A percentile compares a stretch with the other conserved stretches of the same genome.
These are phyloP conservation scores for human DNA, from an alignment of 2,113 vertebrate species.

Conservation along the genomic window DNA sequence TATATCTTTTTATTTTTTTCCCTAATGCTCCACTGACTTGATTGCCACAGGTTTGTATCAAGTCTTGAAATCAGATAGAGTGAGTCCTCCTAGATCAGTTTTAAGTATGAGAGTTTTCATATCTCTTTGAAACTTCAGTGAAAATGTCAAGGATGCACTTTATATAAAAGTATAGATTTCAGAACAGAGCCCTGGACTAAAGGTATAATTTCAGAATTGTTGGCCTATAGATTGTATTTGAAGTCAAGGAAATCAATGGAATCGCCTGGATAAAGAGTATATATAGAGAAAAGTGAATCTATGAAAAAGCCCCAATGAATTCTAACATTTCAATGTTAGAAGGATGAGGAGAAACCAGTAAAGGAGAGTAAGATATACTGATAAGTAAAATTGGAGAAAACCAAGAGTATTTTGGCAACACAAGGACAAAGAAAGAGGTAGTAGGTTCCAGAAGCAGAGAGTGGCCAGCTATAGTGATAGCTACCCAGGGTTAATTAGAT, in stretches of 20 bases:
- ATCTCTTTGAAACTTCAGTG: background rate
- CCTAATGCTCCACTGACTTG: background rate
- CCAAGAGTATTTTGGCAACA: background rate
- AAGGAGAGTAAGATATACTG: background rate
- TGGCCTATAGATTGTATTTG: background rate
- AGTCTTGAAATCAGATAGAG: background rate
- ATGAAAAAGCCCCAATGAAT: background rate
- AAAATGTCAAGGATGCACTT: background rate
- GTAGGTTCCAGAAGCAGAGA: background rate
- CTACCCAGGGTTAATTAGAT: background rate
- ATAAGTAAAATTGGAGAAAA: background rate
- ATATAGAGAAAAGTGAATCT: background rate
- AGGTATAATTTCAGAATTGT: background rate
- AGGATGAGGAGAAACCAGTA: background rate
- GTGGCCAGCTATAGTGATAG: background rate
- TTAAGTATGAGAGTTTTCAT: background rate
- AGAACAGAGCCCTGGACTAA: background rate
- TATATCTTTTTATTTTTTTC: background rate
- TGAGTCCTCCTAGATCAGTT: background rate
- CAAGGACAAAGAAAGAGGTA: background rate
- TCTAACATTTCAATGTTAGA: background rate
- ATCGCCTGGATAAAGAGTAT: background rate
- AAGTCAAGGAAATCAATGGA: slow-evolving; percentile 20
- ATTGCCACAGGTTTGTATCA: background rate
- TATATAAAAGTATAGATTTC: background rate